Evolutionary conservation across 64 coral and sea anemone genomes (phyloP), one percentile per base, ranked within the genome.

Genomic region (Actinia equina): DNA sequence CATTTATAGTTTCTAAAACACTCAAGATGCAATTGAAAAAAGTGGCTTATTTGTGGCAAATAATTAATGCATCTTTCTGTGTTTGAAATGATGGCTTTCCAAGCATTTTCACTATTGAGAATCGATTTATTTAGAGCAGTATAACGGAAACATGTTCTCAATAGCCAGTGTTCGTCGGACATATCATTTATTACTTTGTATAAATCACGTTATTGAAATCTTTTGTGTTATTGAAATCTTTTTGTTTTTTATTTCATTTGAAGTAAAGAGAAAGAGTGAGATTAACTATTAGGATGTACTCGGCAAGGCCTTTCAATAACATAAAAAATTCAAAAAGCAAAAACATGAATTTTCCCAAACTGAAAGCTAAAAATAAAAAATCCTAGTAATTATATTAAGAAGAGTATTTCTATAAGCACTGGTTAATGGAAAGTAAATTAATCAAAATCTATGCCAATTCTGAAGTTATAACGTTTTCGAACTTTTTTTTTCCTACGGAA

Each of bases 61-160:
- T 37, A 74, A 74, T 30, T 74, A 26, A 30, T 74, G 26, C 19
- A 37, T 41, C 69, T n/a, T 74, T 3, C 69, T 30, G 69, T 74
- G 69, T 74, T 30, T 74, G 27, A 25, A 37, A 2, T 26, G 23
- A 30, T 74, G n/a, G 69, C 63, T 20, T 17, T 74, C 26, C n/a
- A n/a, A n/a, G n/a, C n/a, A n/a, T n/a, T n/a, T n/a, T n/a, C 69
- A 30, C 23, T 26, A 41, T 74, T 41, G 69, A 74, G 69, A 30
- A 74, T 30, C 25, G 69, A 74, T 74, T 74, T 74, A 74, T 74
- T 74, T 74, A 30, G 19, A n/a, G n/a, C n/a, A n/a, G n/a, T n/a
- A n/a, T n/a, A n/a, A n/a, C n/a, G n/a, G n/a, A n/a, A n/a, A n/a
- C n/a, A n/a, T n/a, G n/a, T 30, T 42, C 27, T 74, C 11, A 74